Evolutionary conservation across 1,140 invertebrate species (phyloP).

Genomic region (Lasaia peninsularis): DNA sequence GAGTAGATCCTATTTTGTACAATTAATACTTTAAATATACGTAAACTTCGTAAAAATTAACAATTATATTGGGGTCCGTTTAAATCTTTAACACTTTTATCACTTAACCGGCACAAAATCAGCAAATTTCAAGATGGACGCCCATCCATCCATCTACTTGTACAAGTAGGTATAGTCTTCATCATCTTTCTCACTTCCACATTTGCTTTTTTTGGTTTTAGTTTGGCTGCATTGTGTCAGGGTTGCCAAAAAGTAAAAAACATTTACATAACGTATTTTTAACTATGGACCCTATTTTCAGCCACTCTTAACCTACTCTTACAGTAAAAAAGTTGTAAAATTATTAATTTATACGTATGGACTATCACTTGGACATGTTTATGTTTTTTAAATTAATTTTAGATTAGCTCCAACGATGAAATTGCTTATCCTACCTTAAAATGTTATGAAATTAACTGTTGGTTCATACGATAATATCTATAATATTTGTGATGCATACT

Average conservation of each 20-base stretch:
- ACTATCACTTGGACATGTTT: too few relatives aligned
- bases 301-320: too few relatives aligned
- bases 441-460: too few relatives aligned
- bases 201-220: conserved; percentile 13
- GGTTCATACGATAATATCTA: too few relatives aligned
- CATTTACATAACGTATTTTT: too few relatives aligned
- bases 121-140: conserved; percentile 78
- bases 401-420: too few relatives aligned
- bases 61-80: conserved; percentile 63
- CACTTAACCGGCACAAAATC: conserved; percentile 76
- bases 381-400: too few relatives aligned
- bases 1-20: conserved; percentile 68
- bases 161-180: conserved; percentile 36
- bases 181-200: conserved; percentile 32
- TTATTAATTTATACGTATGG: too few relatives aligned
- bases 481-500: too few relatives aligned
- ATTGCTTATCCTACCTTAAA: too few relatives aligned
- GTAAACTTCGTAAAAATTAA: conserved; percentile 71
- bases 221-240: background rate
- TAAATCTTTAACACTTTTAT: conserved; percentile 72
- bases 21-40: conserved; percentile 65
- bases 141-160: conserved; percentile 62
- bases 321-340: too few relatives aligned
- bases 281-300: too few relatives aligned
- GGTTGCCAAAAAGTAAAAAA: background rate